Conservation (phyloP, 2,113 vertebrate species). For the Lepisosteus osseus region DNA sequence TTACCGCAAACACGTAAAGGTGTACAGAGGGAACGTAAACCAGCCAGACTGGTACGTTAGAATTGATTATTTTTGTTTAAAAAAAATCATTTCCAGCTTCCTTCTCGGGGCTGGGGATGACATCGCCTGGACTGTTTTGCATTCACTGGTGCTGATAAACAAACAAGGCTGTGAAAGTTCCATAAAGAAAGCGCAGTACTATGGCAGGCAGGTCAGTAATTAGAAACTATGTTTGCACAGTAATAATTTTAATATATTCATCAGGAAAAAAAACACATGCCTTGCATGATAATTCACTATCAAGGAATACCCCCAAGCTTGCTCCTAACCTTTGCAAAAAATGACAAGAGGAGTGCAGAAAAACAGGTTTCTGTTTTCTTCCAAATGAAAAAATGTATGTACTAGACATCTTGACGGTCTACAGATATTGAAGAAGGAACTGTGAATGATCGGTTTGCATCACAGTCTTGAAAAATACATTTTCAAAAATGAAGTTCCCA, state of each 20-base stretch:
- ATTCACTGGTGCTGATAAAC: slow-evolving; percentile 79
- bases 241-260: slow-evolving; percentile 86
- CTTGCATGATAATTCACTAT: slow-evolving; percentile 77
- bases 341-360: slow-evolving; percentile 56
- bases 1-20: no score
- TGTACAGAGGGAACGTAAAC: no score
- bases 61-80: slow-evolving; percentile 65
- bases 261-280: slow-evolving; percentile 79
- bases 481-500: no score
- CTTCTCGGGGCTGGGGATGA: slow-evolving; percentile 76
- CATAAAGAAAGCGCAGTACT: slow-evolving; percentile 68
- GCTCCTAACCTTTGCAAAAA: slow-evolving; percentile 68
- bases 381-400: no score
- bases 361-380: neutral
- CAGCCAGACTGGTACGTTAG: no score
- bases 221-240: slow-evolving; percentile 84
- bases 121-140: slow-evolving; percentile 75
- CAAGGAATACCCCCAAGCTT: slow-evolving; percentile 71
- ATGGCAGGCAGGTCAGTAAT: slow-evolving; percentile 83
- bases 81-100: slow-evolving; percentile 77
- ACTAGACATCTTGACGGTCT: no score
- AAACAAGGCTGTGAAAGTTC: slow-evolving; percentile 65
- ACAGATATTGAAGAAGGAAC: no score
- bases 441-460: no score
- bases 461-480: no score